These are phyloP conservation scores for Drosophila azteca DNA, from an alignment of 1,140 invertebrate genomes.

Conservation along the genomic window DNA sequence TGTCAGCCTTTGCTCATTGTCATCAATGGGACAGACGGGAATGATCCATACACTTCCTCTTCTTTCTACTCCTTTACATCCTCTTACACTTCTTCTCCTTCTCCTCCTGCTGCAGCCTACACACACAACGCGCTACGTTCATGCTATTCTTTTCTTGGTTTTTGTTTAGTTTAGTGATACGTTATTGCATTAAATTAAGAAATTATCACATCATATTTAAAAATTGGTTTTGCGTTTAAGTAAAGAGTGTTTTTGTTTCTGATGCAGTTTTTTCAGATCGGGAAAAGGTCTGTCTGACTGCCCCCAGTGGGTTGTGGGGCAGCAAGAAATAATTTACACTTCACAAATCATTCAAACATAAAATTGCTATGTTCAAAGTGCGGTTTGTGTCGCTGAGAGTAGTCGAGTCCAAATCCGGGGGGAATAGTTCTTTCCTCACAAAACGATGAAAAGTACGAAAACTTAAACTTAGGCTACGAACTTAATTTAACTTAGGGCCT, in stretches of 20 bases:
- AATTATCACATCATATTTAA: conserved; percentile 77
- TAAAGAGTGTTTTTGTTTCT: conserved; percentile 56
- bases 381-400: conserved; percentile 24
- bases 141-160: conserved; percentile 4
- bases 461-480: conserved; percentile 71
- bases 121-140: conserved; percentile 55
- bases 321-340: conserved; percentile 73
- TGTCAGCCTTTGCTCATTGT: conserved; percentile 51
- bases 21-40: conserved; percentile 66
- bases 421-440: conserved; percentile 9
- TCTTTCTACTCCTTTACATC: conserved; percentile 12
- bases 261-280: conserved; percentile 32
- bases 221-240: conserved; percentile 62
- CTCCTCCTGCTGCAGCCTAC: not conserved
- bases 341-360: conserved; percentile 61
- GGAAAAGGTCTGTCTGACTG: conserved; percentile 1
- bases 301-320: conserved; percentile 4
- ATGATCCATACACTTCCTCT: conserved; percentile 55
- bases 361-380: conserved; percentile 63
- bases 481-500: conserved; percentile 76
- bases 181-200: conserved; percentile 70
- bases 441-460: conserved; percentile 60
- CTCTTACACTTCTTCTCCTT: too few relatives aligned
- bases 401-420: conserved; percentile 30
- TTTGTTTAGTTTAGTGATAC: conserved; percentile 63